A percentile compares a stretch with the other conserved stretches of the same genome.
Conservation (phyloP, 1,140 invertebrate species). For the Ceratina calcarata region DNA sequence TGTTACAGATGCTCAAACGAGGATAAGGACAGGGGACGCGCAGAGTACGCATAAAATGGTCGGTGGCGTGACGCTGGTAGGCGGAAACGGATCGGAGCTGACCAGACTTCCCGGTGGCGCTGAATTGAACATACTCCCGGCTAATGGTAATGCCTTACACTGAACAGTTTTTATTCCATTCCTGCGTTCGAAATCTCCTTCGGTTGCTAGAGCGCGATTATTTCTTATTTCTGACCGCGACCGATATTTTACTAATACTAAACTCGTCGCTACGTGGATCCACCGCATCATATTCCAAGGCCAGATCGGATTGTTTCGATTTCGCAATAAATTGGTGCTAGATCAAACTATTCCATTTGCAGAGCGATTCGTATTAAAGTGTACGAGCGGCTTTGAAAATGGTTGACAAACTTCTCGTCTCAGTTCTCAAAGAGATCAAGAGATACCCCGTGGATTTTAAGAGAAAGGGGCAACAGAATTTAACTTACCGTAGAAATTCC, state of each 20-base stretch:
- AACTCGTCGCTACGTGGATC: neutral
- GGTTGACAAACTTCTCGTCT: constrained; percentile 23
- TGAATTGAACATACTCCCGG: constrained; percentile 78
- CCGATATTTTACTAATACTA: neutral
- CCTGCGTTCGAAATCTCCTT: neutral
- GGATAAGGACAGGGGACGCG: constrained; percentile 75
- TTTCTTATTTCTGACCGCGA: no score
- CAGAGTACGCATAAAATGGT: constrained; percentile 79
- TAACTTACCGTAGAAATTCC: constrained; percentile 10
- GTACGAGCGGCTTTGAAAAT: constrained; percentile 59
- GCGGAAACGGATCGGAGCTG: constrained; percentile 75
- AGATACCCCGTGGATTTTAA: neutral
- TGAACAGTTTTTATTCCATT: neutral
- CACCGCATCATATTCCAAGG: constrained; percentile 53
- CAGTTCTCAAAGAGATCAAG: no score
- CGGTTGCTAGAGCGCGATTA: no score
- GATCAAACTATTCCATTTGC: constrained; percentile 51
- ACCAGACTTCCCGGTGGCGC: constrained; percentile 78
- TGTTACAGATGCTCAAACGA: constrained; percentile 74
- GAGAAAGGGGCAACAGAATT: no score
- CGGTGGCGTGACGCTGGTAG: constrained; percentile 77
- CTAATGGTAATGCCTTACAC: constrained; percentile 71
- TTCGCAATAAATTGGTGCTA: constrained; percentile 61
- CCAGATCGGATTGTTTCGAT: constrained; percentile 52
- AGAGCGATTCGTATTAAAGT: constrained; percentile 46